Evolutionary conservation across 2,888 invertebrate species (phyloP).

Genomic region (Dicyrtomina minuta): DNA sequence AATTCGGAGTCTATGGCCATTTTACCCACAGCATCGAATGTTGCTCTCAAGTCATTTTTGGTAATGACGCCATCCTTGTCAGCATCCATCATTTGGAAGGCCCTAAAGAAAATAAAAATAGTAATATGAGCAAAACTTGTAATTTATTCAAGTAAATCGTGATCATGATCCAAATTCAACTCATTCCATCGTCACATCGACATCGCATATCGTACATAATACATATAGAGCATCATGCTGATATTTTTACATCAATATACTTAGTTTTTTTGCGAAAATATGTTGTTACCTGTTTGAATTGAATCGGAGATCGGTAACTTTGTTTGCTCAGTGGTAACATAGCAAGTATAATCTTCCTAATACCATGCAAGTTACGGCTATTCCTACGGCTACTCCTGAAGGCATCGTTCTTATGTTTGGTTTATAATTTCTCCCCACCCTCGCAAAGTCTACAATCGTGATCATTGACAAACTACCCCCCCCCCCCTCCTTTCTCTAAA

Average conservation of each 20-base stretch:
- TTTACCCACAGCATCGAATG: slow-evolving; percentile 81
- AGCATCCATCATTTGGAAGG: slow-evolving; percentile 93
- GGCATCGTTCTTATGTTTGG: too few relatives aligned
- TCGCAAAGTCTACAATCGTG: too few relatives aligned
- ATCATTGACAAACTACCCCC: too few relatives aligned
- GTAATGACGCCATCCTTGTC: slow-evolving; percentile 85
- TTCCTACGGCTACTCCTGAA: too few relatives aligned
- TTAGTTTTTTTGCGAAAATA: neutral
- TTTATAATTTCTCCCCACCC: too few relatives aligned
- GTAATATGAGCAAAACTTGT: neutral
- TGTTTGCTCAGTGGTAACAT: too few relatives aligned
- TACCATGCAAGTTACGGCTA: too few relatives aligned
- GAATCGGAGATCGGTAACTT: too few relatives aligned
- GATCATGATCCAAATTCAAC: too few relatives aligned
- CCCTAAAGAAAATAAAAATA: slow-evolving; percentile 62
- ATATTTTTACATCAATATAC: neutral
- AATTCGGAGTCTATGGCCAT: slow-evolving; percentile 87
- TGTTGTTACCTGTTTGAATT: slow-evolving; percentile 81
- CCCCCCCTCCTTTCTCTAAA: too few relatives aligned
- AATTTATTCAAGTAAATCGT: neutral
- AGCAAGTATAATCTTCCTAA: too few relatives aligned
- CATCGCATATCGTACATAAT: neutral
- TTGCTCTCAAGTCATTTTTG: slow-evolving; percentile 86
- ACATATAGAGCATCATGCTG: neutral
- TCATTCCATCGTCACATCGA: too few relatives aligned